Evolutionary conservation across 2,113 vertebrate species (phyloP).

Genomic region (Poeciliopsis turrubarensis): DNA sequence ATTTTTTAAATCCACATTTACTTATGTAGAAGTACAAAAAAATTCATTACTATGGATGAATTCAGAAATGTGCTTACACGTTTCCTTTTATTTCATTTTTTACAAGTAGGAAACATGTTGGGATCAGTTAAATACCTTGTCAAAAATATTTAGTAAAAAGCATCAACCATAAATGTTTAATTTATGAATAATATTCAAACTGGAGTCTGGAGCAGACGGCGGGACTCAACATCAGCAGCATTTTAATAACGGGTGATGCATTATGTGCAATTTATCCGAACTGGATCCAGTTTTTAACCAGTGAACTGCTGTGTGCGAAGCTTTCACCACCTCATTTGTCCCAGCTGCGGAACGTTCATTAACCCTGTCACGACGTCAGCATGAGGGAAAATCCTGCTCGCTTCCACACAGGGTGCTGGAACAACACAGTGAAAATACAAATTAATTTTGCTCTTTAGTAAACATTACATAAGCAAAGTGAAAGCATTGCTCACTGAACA

Average conservation of each 20-base stretch:
- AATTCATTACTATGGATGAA: background rate
- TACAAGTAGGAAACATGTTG: no score
- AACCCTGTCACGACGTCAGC: slow-evolving; percentile 1
- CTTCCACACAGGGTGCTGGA: background rate
- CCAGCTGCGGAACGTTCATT: slow-evolving; percentile 13
- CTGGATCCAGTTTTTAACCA: background rate
- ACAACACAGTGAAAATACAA: background rate
- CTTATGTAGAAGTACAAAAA: background rate
- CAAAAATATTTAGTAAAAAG: background rate
- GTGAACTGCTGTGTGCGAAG: background rate
- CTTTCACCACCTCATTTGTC: slow-evolving; percentile 3
- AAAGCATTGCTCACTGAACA: background rate
- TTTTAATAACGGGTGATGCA: background rate
- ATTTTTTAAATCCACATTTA: background rate
- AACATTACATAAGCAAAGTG: slow-evolving; percentile 7
- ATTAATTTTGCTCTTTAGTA: background rate
- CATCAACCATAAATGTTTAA: background rate
- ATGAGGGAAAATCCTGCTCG: slow-evolving; percentile 1
- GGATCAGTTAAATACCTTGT: background rate
- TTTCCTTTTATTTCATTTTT: background rate
- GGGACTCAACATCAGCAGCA: background rate
- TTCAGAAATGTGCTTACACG: background rate
- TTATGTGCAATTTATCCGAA: background rate
- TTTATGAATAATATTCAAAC: background rate
- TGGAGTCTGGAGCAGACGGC: no score